Base-by-base conservation (phyloP, 2,113 vertebrate genomes). In the Sigmodon hispidus region DNA sequence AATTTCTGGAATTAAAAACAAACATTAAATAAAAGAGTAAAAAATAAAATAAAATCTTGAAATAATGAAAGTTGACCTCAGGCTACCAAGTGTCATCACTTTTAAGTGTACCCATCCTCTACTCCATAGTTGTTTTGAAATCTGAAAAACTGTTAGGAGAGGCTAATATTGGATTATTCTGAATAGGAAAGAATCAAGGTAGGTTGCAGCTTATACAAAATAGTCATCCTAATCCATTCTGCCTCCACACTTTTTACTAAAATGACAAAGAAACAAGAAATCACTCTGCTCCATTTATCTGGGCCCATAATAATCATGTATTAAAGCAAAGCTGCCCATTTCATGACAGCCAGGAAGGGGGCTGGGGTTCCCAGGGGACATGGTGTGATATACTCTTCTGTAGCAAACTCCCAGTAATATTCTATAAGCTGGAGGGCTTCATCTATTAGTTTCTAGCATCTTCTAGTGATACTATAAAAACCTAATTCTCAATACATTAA, bases 1-100 rank as follows among this genome's bases (percentile, higher is more conserved):
- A 89, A 73, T 43, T 87, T 3, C 79, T 91, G 15, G 31, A 7
- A 89, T 87, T 81, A 89, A 86, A 94, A 95, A 76, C 24, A 81
- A 95, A 81, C 10, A 65, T 85, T 48, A 65, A 80, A 92, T 21
- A 67, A 87, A 63, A 91, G 11, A 61, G 52, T 87, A 12, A 88
- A 93, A 93, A 91, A 73, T 31, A 93, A 93, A 91, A 73, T 31
- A 94, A 79, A 83, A 72, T 31, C 29, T 29, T 59, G 34, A 89
- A 63, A 55, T 76, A 34, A 67, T 70, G 2, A 90, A 94, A 93
- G 43, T 81, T 61, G 91, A 45, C 48, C 77, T 83, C 86, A 88
- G 19, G n/a, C 43, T 79, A 48, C 34, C 21, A 89, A 40, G 61
- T 16, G 2, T 55, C 94, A 9, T 29, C 43, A 26, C 13, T 87